Evolutionary conservation across 2,888 invertebrate species (phyloP).

Genomic region (Arge pagana): DNA sequence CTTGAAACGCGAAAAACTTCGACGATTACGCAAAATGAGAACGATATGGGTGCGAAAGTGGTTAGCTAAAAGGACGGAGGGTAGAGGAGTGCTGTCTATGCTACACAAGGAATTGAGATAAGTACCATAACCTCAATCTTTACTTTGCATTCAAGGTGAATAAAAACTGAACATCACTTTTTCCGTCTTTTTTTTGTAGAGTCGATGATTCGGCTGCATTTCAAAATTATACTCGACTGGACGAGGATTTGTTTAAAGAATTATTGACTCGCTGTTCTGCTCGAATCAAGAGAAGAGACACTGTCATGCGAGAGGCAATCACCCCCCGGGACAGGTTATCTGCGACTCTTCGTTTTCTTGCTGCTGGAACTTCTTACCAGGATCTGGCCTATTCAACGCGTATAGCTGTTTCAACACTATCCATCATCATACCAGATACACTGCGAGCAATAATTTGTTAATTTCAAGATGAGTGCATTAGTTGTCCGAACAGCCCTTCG

Average conservation of each 20-base stretch:
- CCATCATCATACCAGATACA: neutral
- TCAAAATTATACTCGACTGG: constrained; percentile 36
- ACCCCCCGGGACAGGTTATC: constrained; percentile 34
- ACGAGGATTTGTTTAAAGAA: constrained; percentile 29
- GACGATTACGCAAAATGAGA: too few relatives aligned
- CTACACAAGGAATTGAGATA: constrained; percentile 15
- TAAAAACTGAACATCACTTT: too few relatives aligned
- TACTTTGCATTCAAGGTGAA: neutral
- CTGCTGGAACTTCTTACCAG: constrained; percentile 17
- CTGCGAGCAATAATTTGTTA: neutral
- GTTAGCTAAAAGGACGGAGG: constrained; percentile 14
- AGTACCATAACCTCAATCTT: neutral
- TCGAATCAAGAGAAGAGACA: constrained; percentile 33
- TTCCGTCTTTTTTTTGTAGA: too few relatives aligned
- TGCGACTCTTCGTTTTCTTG: constrained; percentile 29
- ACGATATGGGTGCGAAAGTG: constrained; percentile 16
- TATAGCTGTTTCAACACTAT: constrained; percentile 3
- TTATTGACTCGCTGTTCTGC: constrained; percentile 34
- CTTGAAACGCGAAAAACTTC: too few relatives aligned
- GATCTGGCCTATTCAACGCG: constrained; percentile 1
- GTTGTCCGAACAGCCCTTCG: neutral
- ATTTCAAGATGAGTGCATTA: neutral
- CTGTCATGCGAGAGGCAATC: constrained; percentile 34
- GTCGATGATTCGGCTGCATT: constrained; percentile 32
- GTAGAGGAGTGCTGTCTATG: constrained; percentile 17